Base-by-base conservation (phyloP, 2,113 vertebrate species). In the Ammodytes marinus region DNA sequence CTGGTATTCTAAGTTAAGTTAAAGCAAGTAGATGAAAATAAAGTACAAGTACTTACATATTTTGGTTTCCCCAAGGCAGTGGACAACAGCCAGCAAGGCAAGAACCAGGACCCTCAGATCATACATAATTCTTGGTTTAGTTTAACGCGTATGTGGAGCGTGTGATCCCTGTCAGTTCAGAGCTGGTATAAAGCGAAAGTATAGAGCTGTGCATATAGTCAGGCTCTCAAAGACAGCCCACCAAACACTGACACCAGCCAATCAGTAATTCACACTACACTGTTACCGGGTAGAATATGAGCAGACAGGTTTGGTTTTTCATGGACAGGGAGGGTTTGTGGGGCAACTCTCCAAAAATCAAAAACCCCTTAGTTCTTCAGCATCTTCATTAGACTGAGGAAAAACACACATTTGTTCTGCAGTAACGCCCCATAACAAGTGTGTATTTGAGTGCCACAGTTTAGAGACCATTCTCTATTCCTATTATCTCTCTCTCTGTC, bases 281-380 rank as follows among this genome's bases (percentile, higher is more conserved):
- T 19, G 91, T 94, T 90, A 52, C 82, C n/a, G 79, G 91, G 91
- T 78, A 37, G 12, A 86, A 78, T 47, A 13, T 0, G 0, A 3
- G 2, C 1, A 2, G 3, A 65, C 50, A 92, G 83, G 89, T 91
- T 92, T 63, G 10, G 40, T 19, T 45, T 15, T 4, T 19, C 3
- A 1, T n/a, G 45, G 52, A 19, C 14, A n/a, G 9, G 3, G 9
- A 27, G 35, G 6, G 1, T 7, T 12, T 12, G 4, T 8, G 58
- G 69, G 53, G 69, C 17, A 35, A 75, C 35, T 73, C 43, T 50
- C 69, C 10, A 4, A 52, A 61, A 0, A 42, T 9, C 10, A 4
- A 52, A 61, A 0, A 42, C 6, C 0, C 14, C 52, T 47, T 0
- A 4, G 27, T 27, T 27, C 27, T 14, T 12, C 5, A 35, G 0